Evolutionary conservation across 2,888 invertebrate species (phyloP), one percentile per base, ranked within the genome.

Genomic region (Macrophya alboannulata): DNA sequence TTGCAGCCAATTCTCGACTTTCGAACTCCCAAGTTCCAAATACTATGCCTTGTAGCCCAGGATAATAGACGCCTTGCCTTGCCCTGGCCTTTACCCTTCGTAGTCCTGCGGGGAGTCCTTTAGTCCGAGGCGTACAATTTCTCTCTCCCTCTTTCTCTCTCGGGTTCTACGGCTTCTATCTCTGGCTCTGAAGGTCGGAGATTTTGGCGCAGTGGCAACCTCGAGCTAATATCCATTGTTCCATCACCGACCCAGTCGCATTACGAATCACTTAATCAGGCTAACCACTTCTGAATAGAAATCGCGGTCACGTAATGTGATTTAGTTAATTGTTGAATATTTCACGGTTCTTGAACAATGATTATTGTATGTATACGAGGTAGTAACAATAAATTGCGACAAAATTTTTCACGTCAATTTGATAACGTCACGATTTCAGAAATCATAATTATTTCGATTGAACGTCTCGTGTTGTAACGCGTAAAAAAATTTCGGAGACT

Each of bases 1-100:
- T 81, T 81, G 81, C 72, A 74, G 72, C 81, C 81, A 81, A 62
- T 81, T 81, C 81, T 62, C 59, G 81, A 81, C 81, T 81, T 81
- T 81, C 81, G 21, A 81, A 81, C 59, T 43, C 15, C 81, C 59
- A 62, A 62, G 59, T 81, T 62, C 62, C 51, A 81, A 81, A 51
- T 77, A 77, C 77, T 77, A 51, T 40, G 81, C 81, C 59, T 10
- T 25, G 81, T 81, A 17, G 51, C 48, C 55, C 59, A 43, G 81
- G 81, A 81, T 81, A 81, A 81, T 81, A 62, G 62, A 81, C 62
- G 81, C 17, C 37, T 31, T 45, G 48, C 21, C 76, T 25, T 51
- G 43, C 25, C 51, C 79, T 62, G 40, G 62, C 81, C 51, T 62
- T 62, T 62, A 62, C 81, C 81, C 59, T 62, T 43, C 40, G 81